A percentile compares a stretch with the other conserved stretches of the same genome.
Evolutionary conservation across 2,797 vertebrate genomes (phyloP).

Genomic region (Notamacropus eugenii): DNA sequence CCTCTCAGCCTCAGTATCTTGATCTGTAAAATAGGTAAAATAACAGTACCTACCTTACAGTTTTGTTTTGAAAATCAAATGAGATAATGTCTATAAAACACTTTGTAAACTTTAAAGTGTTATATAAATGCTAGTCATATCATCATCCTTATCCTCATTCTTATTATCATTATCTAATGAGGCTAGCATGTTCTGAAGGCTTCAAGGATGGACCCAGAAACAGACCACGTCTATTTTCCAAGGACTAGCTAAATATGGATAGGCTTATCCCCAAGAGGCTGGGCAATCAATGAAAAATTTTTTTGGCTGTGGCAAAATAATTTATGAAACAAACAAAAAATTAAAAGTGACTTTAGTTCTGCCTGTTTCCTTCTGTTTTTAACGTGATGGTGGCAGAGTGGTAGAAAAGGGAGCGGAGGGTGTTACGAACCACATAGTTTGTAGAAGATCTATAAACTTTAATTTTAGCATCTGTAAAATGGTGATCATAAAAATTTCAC

Average conservation of each 20-base stretch:
- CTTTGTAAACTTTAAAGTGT: neutral
- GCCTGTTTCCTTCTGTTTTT: neutral
- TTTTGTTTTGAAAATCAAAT: neutral
- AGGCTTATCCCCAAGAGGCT: neutral
- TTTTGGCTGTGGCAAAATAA: neutral
- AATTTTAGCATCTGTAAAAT: neutral
- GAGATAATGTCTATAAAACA: neutral
- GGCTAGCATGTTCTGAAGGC: neutral
- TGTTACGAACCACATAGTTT: neutral
- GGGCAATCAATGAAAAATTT: neutral
- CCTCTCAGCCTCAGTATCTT: neutral
- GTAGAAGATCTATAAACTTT: neutral
- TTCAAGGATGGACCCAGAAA: neutral
- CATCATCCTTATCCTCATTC: neutral
- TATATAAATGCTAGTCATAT: neutral
- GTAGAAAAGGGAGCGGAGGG: neutral
- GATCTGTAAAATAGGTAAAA: neutral
- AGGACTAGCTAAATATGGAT: neutral
- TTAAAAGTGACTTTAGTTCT: neutral
- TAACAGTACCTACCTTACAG: neutral
- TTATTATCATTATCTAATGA: neutral
- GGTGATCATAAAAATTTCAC: neutral
- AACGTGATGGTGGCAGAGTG: neutral
- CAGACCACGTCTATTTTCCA: neutral
- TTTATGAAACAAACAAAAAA: neutral